Conservation (phyloP, 2,888 invertebrate genomes). For the Meteorus colon region DNA sequence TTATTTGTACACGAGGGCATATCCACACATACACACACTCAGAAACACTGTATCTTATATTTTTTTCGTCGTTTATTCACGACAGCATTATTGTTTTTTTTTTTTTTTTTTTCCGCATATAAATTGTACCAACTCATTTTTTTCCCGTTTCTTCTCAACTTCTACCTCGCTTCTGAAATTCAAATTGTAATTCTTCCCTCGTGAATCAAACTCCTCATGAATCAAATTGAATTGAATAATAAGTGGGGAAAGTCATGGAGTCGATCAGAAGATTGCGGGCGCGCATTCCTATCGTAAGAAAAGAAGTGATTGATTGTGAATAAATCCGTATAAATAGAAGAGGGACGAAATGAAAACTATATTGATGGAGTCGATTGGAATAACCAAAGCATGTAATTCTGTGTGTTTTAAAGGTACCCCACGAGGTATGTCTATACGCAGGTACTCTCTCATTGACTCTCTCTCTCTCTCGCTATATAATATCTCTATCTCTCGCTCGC, state of each 20-base stretch:
- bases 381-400: conserved; percentile 64
- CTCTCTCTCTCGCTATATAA: conserved; percentile 29
- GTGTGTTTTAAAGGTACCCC: conserved; percentile 71
- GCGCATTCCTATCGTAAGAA: neutral
- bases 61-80: neutral
- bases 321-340: no score
- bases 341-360: neutral
- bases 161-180: neutral
- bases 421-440: conserved; percentile 72
- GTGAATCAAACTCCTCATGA: neutral
- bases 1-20: neutral
- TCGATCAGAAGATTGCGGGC: neutral
- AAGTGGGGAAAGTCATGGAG: neutral
- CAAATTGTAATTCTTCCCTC: neutral
- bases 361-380: conserved; percentile 24
- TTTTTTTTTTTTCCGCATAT: neutral
- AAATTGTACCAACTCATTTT: neutral
- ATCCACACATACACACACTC: neutral
- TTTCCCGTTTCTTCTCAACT: neutral
- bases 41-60: neutral
- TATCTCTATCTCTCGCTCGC: conserved; percentile 37
- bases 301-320: neutral
- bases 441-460: conserved; percentile 55
- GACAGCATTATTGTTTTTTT: neutral
- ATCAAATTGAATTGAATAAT: neutral